A percentile compares a stretch with the other conserved stretches of the same genome.
Conservation (phyloP, 2,113 vertebrate species). For the Lycocorax pyrrhopterus region DNA sequence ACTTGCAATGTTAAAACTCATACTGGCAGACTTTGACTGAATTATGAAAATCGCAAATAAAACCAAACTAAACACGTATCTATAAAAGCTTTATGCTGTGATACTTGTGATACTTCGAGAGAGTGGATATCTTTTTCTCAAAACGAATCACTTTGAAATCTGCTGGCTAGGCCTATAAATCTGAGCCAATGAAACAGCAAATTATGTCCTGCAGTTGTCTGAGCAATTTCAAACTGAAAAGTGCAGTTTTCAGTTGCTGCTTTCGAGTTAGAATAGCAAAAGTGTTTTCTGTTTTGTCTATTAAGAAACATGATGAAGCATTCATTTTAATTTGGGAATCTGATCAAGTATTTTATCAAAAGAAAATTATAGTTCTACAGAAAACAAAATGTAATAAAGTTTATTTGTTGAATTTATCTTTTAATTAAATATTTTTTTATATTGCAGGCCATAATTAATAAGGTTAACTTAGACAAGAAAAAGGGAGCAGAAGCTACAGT, state of each 20-base stretch:
- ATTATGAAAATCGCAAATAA: neutral
- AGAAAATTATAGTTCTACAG: neutral
- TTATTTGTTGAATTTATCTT: neutral
- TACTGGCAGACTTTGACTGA: neutral
- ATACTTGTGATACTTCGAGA: neutral
- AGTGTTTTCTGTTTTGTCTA: neutral
- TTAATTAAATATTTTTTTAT: neutral
- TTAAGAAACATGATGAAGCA: neutral
- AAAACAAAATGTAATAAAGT: neutral
- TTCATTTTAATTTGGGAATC: neutral
- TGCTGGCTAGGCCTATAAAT: neutral
- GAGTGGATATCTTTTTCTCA: neutral
- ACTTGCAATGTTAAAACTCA: neutral
- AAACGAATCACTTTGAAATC: neutral
- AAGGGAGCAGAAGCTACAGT: neutral
- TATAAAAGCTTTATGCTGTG: neutral
- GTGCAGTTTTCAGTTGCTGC: neutral
- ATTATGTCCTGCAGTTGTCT: neutral
- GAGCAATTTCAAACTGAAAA: neutral
- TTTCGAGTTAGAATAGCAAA: neutral
- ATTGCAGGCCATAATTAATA: neutral
- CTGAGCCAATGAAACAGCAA: neutral
- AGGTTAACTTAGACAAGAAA: neutral
- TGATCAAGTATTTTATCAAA: neutral
- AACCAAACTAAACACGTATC: neutral